Percentiles rank a stretch among this genome's conserved stretches.
phyloP scores from a whole-genome alignment of 2,888 invertebrate genomes.

The Hypomecis punctinalis region DNA sequence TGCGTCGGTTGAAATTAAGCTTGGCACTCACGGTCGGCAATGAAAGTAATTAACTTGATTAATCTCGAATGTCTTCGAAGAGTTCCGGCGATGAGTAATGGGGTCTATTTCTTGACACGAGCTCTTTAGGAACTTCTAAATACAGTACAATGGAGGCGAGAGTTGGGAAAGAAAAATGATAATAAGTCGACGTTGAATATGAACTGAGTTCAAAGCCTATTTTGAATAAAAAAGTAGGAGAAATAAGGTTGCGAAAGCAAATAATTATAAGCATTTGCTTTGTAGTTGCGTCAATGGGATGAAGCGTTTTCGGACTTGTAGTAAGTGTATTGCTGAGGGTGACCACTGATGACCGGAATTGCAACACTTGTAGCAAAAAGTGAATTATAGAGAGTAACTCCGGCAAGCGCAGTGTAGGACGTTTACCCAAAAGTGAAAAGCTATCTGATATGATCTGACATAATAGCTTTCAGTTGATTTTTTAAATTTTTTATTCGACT shows the following conservation, averaged over 20 bases:
- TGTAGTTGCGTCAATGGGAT: no score
- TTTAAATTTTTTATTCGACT: no score
- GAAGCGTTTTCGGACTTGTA: no score
- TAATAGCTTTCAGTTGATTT: no score
- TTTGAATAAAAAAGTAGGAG: neutral
- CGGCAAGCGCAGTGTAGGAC: no score
- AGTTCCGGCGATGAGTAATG: constrained; percentile 69
- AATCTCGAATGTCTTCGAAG: constrained; percentile 69
- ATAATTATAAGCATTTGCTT: neutral
- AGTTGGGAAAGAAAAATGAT: constrained; percentile 6
- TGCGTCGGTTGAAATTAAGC: constrained; percentile 38
- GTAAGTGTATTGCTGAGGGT: no score
- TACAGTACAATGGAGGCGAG: constrained; percentile 22
- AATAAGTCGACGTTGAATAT: constrained; percentile 5
- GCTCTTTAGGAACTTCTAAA: constrained; percentile 32
- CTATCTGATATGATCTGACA: no score
- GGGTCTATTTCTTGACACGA: constrained; percentile 48
- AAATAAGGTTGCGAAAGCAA: neutral
- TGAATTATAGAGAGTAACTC: no score
- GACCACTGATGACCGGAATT: no score
- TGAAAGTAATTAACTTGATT: constrained; percentile 78
- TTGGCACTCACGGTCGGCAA: constrained; percentile 61
- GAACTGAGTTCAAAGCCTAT: neutral
- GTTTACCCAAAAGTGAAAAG: no score
- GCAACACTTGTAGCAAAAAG: no score